Conservation (phyloP, 2,113 vertebrate species). For the Tetraodon nigroviridis region DNA sequence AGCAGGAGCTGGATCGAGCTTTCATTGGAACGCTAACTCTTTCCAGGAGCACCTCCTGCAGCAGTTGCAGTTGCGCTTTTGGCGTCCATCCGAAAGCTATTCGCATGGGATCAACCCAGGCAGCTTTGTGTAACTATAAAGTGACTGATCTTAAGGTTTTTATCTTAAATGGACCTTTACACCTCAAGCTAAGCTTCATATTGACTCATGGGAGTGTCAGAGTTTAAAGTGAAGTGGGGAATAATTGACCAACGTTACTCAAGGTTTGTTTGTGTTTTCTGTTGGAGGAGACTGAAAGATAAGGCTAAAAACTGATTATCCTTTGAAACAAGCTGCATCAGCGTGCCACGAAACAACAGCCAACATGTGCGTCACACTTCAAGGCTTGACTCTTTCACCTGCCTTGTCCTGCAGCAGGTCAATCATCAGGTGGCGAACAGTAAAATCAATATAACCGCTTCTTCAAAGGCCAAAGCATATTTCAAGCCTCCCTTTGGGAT, state of each 20-base stretch:
- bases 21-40: constrained; percentile 1
- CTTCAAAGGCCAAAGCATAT: not conserved
- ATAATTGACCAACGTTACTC: constrained; percentile 2
- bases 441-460: not conserved
- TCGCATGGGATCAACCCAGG: not conserved
- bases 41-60: constrained; percentile 13
- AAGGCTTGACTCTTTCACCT: not conserved
- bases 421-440: not conserved
- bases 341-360: not conserved
- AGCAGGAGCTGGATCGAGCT: not conserved
- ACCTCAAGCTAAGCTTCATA: constrained; percentile 13
- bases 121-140: not conserved
- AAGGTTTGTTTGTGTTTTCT: constrained; percentile 13
- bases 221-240: constrained; percentile 42
- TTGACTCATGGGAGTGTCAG: constrained; percentile 28
- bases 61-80: not conserved
- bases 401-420: constrained; percentile 4
- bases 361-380: not conserved
- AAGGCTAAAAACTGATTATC: not conserved
- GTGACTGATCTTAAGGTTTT: constrained; percentile 4
- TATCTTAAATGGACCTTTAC: constrained; percentile 36
- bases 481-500: too few species aligned
- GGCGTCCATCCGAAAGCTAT: constrained; percentile 3
- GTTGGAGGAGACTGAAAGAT: not conserved
- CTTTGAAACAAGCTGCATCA: not conserved